Percentiles rank a stretch among this genome's conserved stretches.
Conservation (phyloP, 2,113 vertebrate species). For the Sceloporus tristichus region DNA sequence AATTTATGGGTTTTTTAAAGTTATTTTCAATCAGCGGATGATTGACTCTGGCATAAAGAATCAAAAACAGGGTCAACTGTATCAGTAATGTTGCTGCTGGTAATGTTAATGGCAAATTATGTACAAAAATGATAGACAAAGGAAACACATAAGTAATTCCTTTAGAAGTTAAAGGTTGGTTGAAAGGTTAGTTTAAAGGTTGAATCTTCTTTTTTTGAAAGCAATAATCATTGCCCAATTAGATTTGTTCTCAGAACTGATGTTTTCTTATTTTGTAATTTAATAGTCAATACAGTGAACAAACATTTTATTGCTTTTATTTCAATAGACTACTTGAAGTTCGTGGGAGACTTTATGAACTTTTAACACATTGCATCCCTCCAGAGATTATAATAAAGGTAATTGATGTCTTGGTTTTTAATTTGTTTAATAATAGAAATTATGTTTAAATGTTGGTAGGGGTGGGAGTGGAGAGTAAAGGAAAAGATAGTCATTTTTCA, state of each 20-base stretch:
- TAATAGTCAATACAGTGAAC: not conserved
- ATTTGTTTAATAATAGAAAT: not conserved
- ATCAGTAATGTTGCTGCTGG: not conserved
- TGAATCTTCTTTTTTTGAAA: too few relatives aligned
- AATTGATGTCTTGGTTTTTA: constrained; percentile 37
- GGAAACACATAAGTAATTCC: not conserved
- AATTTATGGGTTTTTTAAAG: too few relatives aligned
- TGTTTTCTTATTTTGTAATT: constrained; percentile 1
- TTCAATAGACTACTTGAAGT: constrained; percentile 91
- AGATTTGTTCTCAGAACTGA: not conserved
- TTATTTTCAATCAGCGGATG: too few relatives aligned
- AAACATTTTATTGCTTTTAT: constrained; percentile 50
- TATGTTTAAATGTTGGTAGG: not conserved
- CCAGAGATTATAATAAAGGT: constrained; percentile 98
- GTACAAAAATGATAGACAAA: not conserved
- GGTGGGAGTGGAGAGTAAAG: not conserved
- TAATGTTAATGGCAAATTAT: not conserved
- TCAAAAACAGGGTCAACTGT: too few relatives aligned
- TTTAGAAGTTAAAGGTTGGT: not conserved
- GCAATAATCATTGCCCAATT: not conserved
- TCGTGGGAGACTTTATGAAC: constrained; percentile 93
- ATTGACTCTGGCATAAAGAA: too few relatives aligned
- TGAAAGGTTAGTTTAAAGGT: not conserved
- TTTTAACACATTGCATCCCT: constrained; percentile 97
- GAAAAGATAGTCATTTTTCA: not conserved